Evolutionary conservation across 2,888 invertebrate species (phyloP).

Genomic region (Andrena flavipes): DNA sequence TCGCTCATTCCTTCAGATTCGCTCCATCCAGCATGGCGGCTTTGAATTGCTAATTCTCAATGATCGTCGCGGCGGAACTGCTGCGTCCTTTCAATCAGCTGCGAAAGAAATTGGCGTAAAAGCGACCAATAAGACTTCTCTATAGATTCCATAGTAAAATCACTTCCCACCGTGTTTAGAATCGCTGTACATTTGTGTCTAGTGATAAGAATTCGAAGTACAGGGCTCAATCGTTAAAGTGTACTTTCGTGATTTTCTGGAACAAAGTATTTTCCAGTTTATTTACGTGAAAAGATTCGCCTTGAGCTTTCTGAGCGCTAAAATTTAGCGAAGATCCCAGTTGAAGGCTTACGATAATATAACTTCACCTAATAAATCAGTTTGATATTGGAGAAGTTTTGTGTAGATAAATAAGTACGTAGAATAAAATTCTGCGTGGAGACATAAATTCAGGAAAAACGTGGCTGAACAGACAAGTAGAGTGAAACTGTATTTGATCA

Average conservation of each 20-base stretch:
- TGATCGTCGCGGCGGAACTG: not conserved
- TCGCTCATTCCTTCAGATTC: not conserved
- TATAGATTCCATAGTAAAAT: too few species aligned
- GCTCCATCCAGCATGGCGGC: not conserved
- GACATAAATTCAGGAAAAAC: not conserved
- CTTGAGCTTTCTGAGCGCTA: not conserved
- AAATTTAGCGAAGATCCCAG: not conserved
- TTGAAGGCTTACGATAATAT: not conserved
- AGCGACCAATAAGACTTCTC: too few species aligned
- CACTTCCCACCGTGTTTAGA: too few species aligned
- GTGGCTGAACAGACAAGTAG: not conserved
- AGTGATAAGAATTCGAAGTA: too few species aligned
- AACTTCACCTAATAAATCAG: constrained; percentile 3
- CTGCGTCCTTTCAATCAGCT: not conserved
- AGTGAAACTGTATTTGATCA: not conserved
- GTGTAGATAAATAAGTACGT: not conserved
- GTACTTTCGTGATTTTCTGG: too few species aligned
- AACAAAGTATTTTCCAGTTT: too few species aligned
- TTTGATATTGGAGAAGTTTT: not conserved
- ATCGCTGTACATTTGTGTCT: too few species aligned
- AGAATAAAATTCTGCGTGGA: constrained; percentile 11
- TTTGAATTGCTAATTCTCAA: constrained; percentile 19
- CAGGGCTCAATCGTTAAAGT: too few species aligned
- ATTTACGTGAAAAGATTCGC: too few species aligned
- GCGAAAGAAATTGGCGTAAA: not conserved